These are phyloP conservation scores for Ceratotherium simum DNA, from an alignment of 2,113 vertebrate genomes.

Conservation along the genomic window DNA sequence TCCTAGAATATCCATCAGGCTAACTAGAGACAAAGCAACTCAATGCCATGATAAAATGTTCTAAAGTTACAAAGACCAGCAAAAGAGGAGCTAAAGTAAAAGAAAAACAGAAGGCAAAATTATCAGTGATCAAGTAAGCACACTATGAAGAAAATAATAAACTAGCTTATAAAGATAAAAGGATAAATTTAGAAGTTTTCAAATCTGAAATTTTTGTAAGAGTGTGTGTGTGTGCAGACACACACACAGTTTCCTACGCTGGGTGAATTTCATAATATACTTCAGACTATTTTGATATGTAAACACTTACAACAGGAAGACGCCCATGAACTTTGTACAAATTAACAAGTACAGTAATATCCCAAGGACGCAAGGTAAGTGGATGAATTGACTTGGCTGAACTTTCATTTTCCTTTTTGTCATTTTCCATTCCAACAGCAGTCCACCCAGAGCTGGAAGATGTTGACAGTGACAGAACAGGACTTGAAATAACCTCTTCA, in stretches of 20 bases:
- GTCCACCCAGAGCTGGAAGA: constrained; percentile 97
- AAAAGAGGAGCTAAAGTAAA: not conserved
- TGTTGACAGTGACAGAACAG: constrained; percentile 93
- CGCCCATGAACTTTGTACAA: constrained; percentile 97
- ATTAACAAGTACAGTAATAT: constrained; percentile 98
- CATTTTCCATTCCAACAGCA: constrained; percentile 92
- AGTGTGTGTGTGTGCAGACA: not conserved
- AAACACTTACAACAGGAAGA: constrained; percentile 93
- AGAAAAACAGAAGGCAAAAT: constrained; percentile 9
- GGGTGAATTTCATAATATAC: not conserved
- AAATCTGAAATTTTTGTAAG: not conserved
- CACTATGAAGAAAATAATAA: constrained; percentile 27
- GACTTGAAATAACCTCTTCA: constrained; percentile 95
- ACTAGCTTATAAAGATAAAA: not conserved
- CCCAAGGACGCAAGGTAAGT: constrained; percentile 95
- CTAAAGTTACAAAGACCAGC: not conserved
- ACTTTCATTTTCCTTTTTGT: constrained; percentile 87
- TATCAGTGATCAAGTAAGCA: not conserved
- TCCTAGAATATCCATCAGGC: not conserved
- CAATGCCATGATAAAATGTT: not conserved
- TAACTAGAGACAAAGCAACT: constrained; percentile 25
- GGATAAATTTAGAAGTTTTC: not conserved
- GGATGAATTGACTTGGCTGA: constrained; percentile 90
- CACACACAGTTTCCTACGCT: not conserved
- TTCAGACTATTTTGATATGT: not conserved